Conservation (phyloP, 2,797 vertebrate genomes). For the Malacoctenus gilli region DNA sequence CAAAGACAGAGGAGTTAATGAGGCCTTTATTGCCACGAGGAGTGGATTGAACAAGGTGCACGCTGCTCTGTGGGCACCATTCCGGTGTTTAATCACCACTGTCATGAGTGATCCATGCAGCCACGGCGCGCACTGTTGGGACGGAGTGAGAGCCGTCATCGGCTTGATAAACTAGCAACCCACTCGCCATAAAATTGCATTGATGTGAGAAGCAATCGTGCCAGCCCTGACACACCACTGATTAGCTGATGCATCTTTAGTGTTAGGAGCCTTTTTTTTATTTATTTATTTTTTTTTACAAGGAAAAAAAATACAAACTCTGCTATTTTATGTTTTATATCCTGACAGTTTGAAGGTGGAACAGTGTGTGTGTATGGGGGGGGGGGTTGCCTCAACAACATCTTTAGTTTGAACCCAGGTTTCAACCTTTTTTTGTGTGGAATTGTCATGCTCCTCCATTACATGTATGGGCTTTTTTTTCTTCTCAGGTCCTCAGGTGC, state of each 20-base stretch:
- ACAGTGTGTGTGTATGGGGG: too few relatives aligned
- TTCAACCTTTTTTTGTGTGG: too few relatives aligned
- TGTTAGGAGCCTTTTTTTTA: too few relatives aligned
- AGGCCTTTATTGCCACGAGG: constrained; percentile 59
- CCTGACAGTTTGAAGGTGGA: too few relatives aligned
- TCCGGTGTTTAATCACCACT: constrained; percentile 54
- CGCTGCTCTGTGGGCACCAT: constrained; percentile 41
- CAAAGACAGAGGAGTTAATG: constrained; percentile 76
- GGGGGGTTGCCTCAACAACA: too few relatives aligned
- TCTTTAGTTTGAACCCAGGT: too few relatives aligned
- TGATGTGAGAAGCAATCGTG: constrained; percentile 1
- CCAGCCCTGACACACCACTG: background rate
- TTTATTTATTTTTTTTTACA: too few relatives aligned
- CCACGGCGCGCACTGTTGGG: constrained; percentile 22
- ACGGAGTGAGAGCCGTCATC: constrained; percentile 14
- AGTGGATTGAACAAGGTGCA: constrained; percentile 56
- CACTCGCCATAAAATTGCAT: background rate
- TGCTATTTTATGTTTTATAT: too few relatives aligned
- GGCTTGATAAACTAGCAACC: constrained; percentile 21
- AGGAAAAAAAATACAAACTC: too few relatives aligned
- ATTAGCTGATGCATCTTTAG: background rate
- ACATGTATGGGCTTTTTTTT: too few relatives aligned
- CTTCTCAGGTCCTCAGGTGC: too few relatives aligned
- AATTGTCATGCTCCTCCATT: too few relatives aligned
- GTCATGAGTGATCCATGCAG: constrained; percentile 43